phyloP scores from a whole-genome alignment of 2,888 invertebrate species.

The Seira sanloemensis region DNA sequence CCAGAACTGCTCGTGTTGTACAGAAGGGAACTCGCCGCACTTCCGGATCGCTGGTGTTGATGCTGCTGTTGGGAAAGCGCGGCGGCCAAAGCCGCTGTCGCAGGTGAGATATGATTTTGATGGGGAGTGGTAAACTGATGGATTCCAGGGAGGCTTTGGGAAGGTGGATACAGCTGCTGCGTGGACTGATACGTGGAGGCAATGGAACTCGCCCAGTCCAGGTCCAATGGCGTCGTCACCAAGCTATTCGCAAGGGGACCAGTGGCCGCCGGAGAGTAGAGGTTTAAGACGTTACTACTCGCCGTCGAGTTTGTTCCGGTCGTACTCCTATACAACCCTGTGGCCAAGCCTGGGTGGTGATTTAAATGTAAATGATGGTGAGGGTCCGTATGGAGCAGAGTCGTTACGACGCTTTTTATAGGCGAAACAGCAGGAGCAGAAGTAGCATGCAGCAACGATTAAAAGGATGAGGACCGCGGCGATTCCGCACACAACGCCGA shows the following conservation, averaged over 20 bases:
- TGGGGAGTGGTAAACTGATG: too few relatives aligned
- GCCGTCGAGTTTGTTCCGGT: constrained; percentile 3
- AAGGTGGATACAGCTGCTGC: constrained; percentile 27
- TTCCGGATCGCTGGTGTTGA: neutral
- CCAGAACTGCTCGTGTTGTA: neutral
- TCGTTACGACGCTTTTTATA: constrained; percentile 74
- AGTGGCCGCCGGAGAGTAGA: constrained; percentile 18
- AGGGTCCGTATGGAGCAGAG: constrained; percentile 28
- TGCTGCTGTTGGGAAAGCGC: constrained; percentile 27
- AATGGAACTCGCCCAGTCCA: constrained; percentile 66
- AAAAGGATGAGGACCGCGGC: constrained; percentile 75
- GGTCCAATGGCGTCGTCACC: constrained; percentile 74
- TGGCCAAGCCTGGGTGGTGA: neutral
- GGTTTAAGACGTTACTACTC: constrained; percentile 38
- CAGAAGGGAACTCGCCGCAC: neutral
- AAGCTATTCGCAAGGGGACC: constrained; percentile 69
- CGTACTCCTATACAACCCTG: constrained; percentile 37
- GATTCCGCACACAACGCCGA: constrained; percentile 75
- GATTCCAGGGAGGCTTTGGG: neutral
- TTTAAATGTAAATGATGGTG: constrained; percentile 20
- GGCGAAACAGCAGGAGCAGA: constrained; percentile 75
- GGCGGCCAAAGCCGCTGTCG: constrained; percentile 3
- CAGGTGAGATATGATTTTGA: too few relatives aligned
- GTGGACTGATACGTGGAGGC: constrained; percentile 52
- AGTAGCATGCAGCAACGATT: constrained; percentile 75